phyloP scores from a whole-genome alignment of 2,113 vertebrate genomes.

The Sander vitreus region DNA sequence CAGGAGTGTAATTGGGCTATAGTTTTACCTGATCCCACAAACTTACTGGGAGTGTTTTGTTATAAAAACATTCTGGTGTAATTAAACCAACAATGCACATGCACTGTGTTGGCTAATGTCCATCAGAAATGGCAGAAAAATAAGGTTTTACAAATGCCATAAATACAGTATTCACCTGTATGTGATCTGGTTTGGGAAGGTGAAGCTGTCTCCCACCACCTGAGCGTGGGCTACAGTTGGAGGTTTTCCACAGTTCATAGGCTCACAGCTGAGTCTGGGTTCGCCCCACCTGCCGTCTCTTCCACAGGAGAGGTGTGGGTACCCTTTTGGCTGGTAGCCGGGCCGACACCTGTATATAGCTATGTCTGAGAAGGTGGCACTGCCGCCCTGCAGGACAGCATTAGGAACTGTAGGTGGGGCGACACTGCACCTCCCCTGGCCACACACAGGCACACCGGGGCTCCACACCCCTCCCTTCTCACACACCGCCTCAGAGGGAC shows the following conservation, averaged over 20 bases:
- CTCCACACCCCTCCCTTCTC: conserved; percentile 91
- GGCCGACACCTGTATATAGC: conserved; percentile 90
- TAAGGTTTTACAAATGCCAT: neutral
- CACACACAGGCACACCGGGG: conserved; percentile 89
- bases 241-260: conserved; percentile 90
- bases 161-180: conserved; percentile 88
- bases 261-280: conserved; percentile 89
- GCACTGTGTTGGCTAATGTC: neutral
- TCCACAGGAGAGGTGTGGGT: conserved; percentile 87
- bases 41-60: too few relatives aligned
- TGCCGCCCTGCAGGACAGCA: conserved; percentile 87
- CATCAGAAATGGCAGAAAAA: neutral
- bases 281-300: conserved; percentile 89
- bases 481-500: conserved; percentile 88
- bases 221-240: conserved; percentile 86
- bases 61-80: too few relatives aligned
- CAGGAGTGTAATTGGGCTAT: neutral
- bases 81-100: too few relatives aligned
- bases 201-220: conserved; percentile 82
- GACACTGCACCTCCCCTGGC: conserved; percentile 85
- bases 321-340: conserved; percentile 88
- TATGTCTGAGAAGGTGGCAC: conserved; percentile 83
- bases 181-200: conserved; percentile 89
- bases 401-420: conserved; percentile 90
- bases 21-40: neutral